Conservation (phyloP, 1,140 invertebrate species). For the Aradophagus sp. region DNA sequence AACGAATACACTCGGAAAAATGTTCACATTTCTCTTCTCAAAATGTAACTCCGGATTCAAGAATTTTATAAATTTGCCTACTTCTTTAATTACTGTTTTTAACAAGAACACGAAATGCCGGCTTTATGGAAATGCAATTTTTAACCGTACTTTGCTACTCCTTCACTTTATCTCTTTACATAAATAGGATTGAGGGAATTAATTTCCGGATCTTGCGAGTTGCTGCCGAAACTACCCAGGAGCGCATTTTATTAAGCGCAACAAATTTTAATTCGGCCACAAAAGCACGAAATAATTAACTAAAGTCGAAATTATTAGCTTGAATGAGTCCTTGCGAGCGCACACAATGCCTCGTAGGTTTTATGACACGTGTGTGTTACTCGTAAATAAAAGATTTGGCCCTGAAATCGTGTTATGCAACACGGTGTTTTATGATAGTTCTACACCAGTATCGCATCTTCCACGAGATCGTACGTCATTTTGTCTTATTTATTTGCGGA, state of each 20-base stretch:
- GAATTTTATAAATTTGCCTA: too few species aligned
- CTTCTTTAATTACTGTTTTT: too few species aligned
- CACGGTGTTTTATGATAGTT: slow-evolving; percentile 32
- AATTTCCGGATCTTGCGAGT: too few species aligned
- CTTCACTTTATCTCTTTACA: too few species aligned
- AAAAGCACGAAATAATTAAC: slow-evolving; percentile 16
- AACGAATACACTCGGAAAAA: too few species aligned
- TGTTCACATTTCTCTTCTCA: too few species aligned
- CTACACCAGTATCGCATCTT: slow-evolving; percentile 34
- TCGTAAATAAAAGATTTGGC: slow-evolving; percentile 46
- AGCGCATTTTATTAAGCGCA: slow-evolving; percentile 11
- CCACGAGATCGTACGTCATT: slow-evolving; percentile 29
- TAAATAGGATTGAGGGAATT: not conserved
- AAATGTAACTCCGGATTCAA: too few species aligned
- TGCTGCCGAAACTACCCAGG: too few species aligned
- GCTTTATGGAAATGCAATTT: too few species aligned
- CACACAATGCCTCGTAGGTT: slow-evolving; percentile 13
- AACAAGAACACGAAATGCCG: too few species aligned
- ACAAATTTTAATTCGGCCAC: slow-evolving; percentile 17
- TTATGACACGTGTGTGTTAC: slow-evolving; percentile 25
- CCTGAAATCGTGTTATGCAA: slow-evolving; percentile 45
- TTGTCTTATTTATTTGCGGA: slow-evolving; percentile 22
- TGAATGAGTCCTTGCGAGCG: slow-evolving; percentile 17
- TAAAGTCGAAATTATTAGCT: slow-evolving; percentile 29
- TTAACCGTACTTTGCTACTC: too few species aligned